Conservation (phyloP, 2,113 vertebrate species). For the Turdus rufiventris region DNA sequence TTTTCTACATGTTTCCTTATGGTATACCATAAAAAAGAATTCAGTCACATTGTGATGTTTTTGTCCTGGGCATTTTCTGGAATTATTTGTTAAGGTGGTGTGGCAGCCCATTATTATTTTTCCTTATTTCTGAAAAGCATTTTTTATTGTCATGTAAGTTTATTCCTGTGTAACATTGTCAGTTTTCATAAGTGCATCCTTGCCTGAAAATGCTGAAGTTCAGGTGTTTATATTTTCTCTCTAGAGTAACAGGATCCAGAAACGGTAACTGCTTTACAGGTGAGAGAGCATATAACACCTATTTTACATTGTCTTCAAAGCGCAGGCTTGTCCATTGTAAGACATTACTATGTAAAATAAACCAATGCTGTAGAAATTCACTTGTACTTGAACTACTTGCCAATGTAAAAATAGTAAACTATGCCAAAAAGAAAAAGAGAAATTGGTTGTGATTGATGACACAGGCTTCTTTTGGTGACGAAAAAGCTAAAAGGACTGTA, state of each 20-base stretch:
- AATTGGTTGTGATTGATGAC: background rate
- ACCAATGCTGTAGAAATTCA: conserved; percentile 42
- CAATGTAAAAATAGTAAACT: conserved; percentile 28
- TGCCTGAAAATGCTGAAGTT: conserved; percentile 25
- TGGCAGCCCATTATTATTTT: background rate
- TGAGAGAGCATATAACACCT: conserved; percentile 49
- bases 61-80: background rate
- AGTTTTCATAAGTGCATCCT: background rate
- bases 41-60: background rate
- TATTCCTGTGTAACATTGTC: background rate
- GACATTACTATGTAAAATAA: conserved; percentile 7
- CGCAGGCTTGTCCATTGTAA: background rate
- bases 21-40: background rate
- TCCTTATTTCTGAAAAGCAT: background rate
- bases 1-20: background rate
- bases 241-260: background rate
- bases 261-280: conserved; percentile 33
- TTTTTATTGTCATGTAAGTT: background rate
- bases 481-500: background rate
- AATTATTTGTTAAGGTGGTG: background rate
- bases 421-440: conserved; percentile 15
- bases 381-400: conserved; percentile 54
- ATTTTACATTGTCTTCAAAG: conserved; percentile 33
- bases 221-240: conserved; percentile 7
- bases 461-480: background rate